Evolutionary conservation across 1,140 invertebrate species (phyloP), one percentile per base, ranked within the genome.

Genomic region (Procambarus virginalis): DNA sequence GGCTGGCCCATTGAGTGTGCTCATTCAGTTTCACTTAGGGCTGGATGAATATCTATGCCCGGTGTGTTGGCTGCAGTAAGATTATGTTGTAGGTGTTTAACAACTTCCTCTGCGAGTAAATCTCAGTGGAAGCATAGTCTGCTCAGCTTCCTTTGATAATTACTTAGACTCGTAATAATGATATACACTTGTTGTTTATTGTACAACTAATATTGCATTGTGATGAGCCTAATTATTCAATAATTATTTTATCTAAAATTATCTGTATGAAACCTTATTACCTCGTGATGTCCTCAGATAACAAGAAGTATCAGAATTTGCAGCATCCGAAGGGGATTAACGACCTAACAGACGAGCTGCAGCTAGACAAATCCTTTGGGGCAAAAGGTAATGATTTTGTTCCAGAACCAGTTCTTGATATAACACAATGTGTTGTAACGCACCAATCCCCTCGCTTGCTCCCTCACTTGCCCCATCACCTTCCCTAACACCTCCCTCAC

Each of bases 261-360:
- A 10, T 9, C 20, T 75, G 6, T 20, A 75, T 75, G n/a, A 34
- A 34, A 68, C 1, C 64, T 14, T n/a, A 68, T 68, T 46, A 12
- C 1, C 34, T 34, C 49, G 49, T 55, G 49, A 34, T 48, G 2
- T 48, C 55, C 10, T 12, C 80, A 82, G 80, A 82, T 14, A 45
- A n/a, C 58, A 68, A 48, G 22, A 82, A 68, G 12, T 68, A 46
- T 55, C 60, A 82, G 22, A 45, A 17, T 64, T 20, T 60, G 2
- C 58, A 45, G 12, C 17, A 60, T 20, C 10, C 34, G 14, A 82
- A 82, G 60, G 80, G 80, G 12, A 5, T 82, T 60, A 82, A 82
- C 58, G 80, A 82, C 34, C 9, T 82, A 4, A 45, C 60, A 55
- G 80, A 64, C 14, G 34, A 64, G 45, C 58, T 68, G 55, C 58